Conservation (phyloP, 2,113 vertebrate genomes). For the Rhodinocichla rosea region DNA sequence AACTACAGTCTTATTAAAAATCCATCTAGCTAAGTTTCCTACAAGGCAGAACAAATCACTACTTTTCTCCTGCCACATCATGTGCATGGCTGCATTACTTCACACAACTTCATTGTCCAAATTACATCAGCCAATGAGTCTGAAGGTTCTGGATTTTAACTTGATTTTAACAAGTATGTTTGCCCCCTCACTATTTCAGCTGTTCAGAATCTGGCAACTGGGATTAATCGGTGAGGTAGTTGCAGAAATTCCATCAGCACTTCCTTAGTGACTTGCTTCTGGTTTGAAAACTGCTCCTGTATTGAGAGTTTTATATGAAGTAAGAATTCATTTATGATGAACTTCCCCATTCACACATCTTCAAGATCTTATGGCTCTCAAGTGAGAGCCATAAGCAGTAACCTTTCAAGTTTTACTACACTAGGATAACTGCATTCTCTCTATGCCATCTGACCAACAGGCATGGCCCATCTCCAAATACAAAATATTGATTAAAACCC, state of each 20-base stretch:
- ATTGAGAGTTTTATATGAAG: neutral
- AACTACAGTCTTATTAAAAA: neutral
- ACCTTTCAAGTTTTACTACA: neutral
- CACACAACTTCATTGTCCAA: neutral
- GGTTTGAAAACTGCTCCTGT: neutral
- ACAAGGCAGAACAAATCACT: neutral
- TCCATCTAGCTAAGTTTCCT: neutral
- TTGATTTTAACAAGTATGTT: neutral
- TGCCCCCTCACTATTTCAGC: neutral
- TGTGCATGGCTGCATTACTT: neutral
- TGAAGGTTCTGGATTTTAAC: neutral
- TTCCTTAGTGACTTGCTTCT: neutral
- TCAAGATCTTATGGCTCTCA: neutral
- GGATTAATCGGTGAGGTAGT: neutral
- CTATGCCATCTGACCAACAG: neutral
- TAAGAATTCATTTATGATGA: neutral
- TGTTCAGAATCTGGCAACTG: neutral
- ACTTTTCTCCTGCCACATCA: neutral
- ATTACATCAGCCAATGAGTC: neutral
- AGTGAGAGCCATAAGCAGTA: neutral
- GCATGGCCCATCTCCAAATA: neutral
- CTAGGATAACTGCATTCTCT: neutral
- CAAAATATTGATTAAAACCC: neutral
- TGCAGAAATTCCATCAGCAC: neutral
- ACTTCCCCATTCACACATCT: neutral